Base-by-base conservation (phyloP, 2,797 vertebrate genomes). In the Rallus crepitans region DNA sequence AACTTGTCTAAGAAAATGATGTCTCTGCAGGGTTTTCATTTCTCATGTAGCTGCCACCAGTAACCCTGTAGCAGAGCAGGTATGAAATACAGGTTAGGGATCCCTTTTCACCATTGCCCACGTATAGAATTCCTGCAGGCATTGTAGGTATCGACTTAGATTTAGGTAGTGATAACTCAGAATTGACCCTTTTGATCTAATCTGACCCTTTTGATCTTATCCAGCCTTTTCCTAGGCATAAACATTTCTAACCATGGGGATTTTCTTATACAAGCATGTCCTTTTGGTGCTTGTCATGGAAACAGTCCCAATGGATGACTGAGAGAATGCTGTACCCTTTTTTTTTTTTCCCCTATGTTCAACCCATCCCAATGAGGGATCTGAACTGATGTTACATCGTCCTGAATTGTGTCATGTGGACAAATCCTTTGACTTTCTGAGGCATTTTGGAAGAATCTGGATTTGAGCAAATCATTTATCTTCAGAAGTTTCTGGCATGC, bases 1-100 rank as follows among this genome's bases (percentile, higher is more conserved):
- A 95, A 93, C 77, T 93, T 95, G 91, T 96, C 80, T 50, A 73
- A 73, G 91, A 94, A 90, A 90, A 60, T 82, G 39, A 95, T 84
- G 77, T 64, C 80, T 87, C 95, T 91, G 57, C 37, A 63, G 94
- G 70, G 87, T 42, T 96, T 94, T 94, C 42, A n/a, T 61, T 79
- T 79, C 52, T 30, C 42, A 1, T 64, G 63, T 33, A 90, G 63
- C 85, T 87, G 68, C 70, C 88, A 77, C 52, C 42, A 63, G 53
- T 64, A 91, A 10, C 35, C 78, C 65, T 71, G 53, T 68, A 55
- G 23, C 57, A 68, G 78, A 68, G 33, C 48, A 64, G 70, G 64
- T 24, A n/a, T 76, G 66, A 87, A 71, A 89, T 40, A 9, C 1
- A 53, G 53, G n/a, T 50, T 33, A 28, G 77, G 85, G 42, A 47